phyloP scores from a whole-genome alignment of 1,140 invertebrate species.

The Drosophila leontia region DNA sequence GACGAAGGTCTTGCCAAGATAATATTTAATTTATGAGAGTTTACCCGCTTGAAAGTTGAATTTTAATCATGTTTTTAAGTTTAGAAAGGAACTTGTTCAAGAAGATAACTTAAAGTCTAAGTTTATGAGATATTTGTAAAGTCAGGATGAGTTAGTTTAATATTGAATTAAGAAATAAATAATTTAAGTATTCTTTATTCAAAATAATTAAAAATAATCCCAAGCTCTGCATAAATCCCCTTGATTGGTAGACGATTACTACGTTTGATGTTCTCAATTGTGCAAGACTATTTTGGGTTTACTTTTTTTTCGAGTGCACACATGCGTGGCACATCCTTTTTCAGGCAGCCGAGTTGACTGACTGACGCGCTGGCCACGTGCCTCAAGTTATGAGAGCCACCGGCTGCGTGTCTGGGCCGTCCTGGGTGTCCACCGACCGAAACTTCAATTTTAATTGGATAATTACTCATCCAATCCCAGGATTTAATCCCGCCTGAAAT shows the following conservation, averaged over 20 bases:
- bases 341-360: conserved; percentile 43
- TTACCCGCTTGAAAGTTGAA: neutral
- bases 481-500: conserved; percentile 66
- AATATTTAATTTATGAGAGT: conserved; percentile 5
- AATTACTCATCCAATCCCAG: conserved; percentile 73
- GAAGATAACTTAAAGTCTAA: neutral
- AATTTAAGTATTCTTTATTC: neutral
- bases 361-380: conserved; percentile 55
- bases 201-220: neutral
- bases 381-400: conserved; percentile 35
- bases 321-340: conserved; percentile 36
- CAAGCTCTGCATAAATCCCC: neutral
- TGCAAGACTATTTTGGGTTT: neutral
- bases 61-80: neutral
- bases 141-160: no score
- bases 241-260: neutral
- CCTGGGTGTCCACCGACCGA: conserved; percentile 24
- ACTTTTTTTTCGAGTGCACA: conserved; percentile 8
- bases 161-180: neutral
- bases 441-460: conserved; percentile 76
- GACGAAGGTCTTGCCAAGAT: neutral
- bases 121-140: neutral
- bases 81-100: neutral
- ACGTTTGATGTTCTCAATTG: conserved; percentile 6
- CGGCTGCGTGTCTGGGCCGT: conserved; percentile 5